Evolutionary conservation across 2,888 invertebrate species (phyloP), one percentile per base, ranked within the genome.

Genomic region (Drosophila sordidula): DNA sequence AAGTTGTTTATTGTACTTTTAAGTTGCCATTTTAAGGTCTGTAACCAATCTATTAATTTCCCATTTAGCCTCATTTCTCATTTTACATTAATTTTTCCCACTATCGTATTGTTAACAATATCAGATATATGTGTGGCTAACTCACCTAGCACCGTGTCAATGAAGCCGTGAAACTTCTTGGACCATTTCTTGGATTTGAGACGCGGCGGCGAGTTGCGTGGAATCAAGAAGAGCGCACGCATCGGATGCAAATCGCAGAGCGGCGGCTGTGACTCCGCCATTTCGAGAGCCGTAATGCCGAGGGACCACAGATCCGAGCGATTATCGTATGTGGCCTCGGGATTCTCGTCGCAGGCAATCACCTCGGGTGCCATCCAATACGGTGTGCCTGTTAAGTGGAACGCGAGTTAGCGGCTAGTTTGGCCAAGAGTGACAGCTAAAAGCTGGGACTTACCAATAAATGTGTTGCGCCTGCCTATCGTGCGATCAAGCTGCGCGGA

Each of bases 331-430:
- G 99, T 99, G 66, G 99, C 99, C 92, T 99, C 99, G 49, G 99
- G 98, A 93, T 99, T 99, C 93, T 99, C 99, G 93, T 99, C 99
- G 93, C 99, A 99, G 61, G 99, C 99, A 90, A 99, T 99, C 49
- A 99, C 99, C 94, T 99, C 99, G 3, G 99, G 99, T 41, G 99
- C 99, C 99, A 99, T 99, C 98, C 98, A 98, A 92, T 98, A 98
- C 8, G 98, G 98, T 16, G 98, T 98, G 78, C 99, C 99, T 92
- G 70, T 36, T 52, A 29, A 54, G 8, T 11, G 8, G 11, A 63
- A 75, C 51, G 64, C 51, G 64, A 65, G 50, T 45, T 64, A 67
- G 38, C 54, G 50, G 47, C 14, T 54, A 29, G 26, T 8, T 18
- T 18, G 34, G 9, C 42, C 6, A 32, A n/a, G 36, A 14, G 5